A percentile compares a stretch with the other conserved stretches of the same genome.
These are phyloP conservation scores for Dicyrtoma fusca DNA, from an alignment of 2,888 invertebrate genomes.

Conservation along the genomic window DNA sequence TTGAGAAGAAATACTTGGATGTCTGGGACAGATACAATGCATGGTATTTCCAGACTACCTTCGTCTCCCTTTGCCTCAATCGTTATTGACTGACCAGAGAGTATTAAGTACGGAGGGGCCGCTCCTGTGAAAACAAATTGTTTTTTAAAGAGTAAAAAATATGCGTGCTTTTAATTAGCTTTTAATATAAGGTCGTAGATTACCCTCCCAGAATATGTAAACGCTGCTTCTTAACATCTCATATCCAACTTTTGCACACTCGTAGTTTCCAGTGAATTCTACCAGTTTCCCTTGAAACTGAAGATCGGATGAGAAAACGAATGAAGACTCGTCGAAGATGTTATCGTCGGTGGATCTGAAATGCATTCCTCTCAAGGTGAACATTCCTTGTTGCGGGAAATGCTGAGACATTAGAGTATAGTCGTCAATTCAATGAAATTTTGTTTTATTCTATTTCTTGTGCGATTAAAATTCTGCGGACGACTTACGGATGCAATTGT, in stretches of 20 bases:
- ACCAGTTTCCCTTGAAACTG: background rate
- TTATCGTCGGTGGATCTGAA: background rate
- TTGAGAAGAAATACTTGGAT: background rate
- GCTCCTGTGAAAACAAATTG: background rate
- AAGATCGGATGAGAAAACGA: background rate
- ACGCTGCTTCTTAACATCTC: background rate
- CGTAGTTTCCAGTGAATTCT: constrained; percentile 3
- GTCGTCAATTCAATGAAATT: background rate
- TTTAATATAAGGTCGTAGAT: too few species aligned
- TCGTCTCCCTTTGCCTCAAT: background rate
- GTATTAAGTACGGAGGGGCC: background rate
- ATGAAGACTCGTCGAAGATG: background rate
- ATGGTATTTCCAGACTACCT: background rate
- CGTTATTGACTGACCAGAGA: background rate
- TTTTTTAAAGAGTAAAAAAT: too few species aligned
- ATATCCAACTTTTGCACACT: background rate
- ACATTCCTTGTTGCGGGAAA: background rate
- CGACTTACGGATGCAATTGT: background rate
- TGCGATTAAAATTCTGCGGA: background rate
- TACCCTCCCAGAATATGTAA: constrained; percentile 9
- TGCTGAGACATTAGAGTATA: background rate
- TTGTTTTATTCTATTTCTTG: background rate
- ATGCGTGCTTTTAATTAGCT: too few species aligned
- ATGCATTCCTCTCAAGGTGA: background rate
- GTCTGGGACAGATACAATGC: background rate